These are phyloP conservation scores for Pimpla rufipes DNA, from an alignment of 2,888 invertebrate genomes.

Conservation along the genomic window DNA sequence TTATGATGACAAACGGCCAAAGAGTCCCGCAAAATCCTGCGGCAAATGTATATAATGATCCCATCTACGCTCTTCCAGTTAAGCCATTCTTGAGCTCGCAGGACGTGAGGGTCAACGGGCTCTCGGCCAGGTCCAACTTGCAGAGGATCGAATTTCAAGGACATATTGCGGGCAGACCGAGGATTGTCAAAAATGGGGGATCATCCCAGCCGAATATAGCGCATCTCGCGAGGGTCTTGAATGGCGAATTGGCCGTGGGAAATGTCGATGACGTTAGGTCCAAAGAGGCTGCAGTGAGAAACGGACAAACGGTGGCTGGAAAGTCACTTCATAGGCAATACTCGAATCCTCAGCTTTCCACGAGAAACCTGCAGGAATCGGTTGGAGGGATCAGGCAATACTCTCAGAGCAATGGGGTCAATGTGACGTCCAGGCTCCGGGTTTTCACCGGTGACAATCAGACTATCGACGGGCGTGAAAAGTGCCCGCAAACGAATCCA, in stretches of 20 bases:
- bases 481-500: conserved; percentile 75
- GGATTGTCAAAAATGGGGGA: conserved; percentile 72
- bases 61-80: conserved; percentile 82
- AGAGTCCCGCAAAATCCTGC: conserved; percentile 67
- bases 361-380: conserved; percentile 69
- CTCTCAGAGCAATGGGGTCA: conserved; percentile 33
- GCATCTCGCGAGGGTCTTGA: conserved; percentile 58
- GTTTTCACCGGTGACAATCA: conserved; percentile 54
- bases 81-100: conserved; percentile 84
- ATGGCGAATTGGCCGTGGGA: conserved; percentile 32
- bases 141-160: conserved; percentile 70
- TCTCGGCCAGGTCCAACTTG: conserved; percentile 72
- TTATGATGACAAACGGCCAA: conserved; percentile 61
- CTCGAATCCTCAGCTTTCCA: conserved; percentile 80
- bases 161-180: conserved; percentile 63
- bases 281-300: conserved; percentile 36
- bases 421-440: conserved; percentile 29
- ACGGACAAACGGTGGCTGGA: conserved; percentile 37
- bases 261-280: conserved; percentile 42
- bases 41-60: conserved; percentile 79
- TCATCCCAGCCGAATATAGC: conserved; percentile 77
- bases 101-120: conserved; percentile 80
- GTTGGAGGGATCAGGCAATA: conserved; percentile 42
- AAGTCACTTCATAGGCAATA: conserved; percentile 78
- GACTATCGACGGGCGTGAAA: conserved; percentile 34